These are phyloP conservation scores for Melanargia galathea DNA, from an alignment of 2,888 invertebrate species.

Conservation along the genomic window DNA sequence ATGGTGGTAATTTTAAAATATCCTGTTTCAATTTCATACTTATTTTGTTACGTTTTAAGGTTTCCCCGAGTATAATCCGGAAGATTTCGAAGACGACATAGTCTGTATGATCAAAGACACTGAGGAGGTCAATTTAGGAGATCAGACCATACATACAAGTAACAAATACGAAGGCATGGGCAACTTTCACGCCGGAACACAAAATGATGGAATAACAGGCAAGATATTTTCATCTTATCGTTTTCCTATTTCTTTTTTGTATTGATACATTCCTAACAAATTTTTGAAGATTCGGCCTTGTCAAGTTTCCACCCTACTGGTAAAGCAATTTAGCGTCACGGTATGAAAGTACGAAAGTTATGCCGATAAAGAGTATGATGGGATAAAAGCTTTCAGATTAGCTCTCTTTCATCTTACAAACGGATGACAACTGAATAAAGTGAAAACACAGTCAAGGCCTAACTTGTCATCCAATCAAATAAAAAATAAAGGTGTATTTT, in stretches of 20 bases:
- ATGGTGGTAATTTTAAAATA: neutral
- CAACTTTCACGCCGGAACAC: constrained; percentile 82
- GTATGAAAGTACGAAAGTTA: too few relatives aligned
- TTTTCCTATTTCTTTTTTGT: constrained; percentile 16
- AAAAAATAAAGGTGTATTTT: too few relatives aligned
- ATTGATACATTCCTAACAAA: neutral
- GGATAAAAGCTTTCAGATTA: too few relatives aligned
- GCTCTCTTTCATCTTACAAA: too few relatives aligned
- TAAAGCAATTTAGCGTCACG: too few relatives aligned
- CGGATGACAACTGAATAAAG: too few relatives aligned
- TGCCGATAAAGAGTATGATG: too few relatives aligned
- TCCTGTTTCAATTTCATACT: too few relatives aligned
- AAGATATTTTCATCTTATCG: constrained; percentile 7
- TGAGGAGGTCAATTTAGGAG: constrained; percentile 57
- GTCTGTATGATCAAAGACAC: constrained; percentile 38
- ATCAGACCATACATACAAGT: constrained; percentile 49
- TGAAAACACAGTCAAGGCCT: too few relatives aligned
- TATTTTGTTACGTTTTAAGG: constrained; percentile 48
- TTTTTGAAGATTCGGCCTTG: too few relatives aligned
- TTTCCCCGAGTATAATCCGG: constrained; percentile 78
- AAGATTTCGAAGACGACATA: constrained; percentile 70
- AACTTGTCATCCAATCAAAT: too few relatives aligned
- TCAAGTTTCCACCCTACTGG: too few relatives aligned
- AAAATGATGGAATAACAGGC: constrained; percentile 87
- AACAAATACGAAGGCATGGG: constrained; percentile 75